Evolutionary conservation across 1,140 invertebrate species (phyloP).

Genomic region (Papilio machaon): DNA sequence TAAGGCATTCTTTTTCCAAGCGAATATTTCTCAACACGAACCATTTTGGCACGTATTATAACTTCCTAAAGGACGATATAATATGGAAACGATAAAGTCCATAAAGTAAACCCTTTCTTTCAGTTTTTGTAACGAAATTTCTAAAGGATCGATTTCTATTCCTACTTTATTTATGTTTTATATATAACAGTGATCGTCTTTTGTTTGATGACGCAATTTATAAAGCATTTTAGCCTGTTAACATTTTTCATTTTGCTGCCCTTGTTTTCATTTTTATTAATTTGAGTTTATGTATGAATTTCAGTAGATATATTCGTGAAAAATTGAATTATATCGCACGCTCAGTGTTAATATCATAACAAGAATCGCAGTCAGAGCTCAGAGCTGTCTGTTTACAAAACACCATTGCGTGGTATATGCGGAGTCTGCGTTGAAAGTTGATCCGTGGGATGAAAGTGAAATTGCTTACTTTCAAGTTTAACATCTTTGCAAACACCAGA

Average conservation of each 20-base stretch:
- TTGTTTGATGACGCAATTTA: too few relatives aligned
- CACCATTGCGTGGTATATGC: slow-evolving; percentile 49
- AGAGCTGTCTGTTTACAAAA: slow-evolving; percentile 26
- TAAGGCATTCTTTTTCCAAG: too few relatives aligned
- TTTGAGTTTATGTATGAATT: neutral
- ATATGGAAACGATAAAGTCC: too few relatives aligned
- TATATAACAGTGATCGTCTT: too few relatives aligned
- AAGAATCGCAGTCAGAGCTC: neutral
- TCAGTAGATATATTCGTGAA: neutral
- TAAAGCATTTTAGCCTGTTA: neutral
- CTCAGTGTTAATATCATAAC: neutral
- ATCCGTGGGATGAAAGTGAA: slow-evolving; percentile 70
- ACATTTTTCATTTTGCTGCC: neutral
- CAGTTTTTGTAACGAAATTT: too few relatives aligned
- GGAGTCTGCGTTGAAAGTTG: slow-evolving; percentile 61
- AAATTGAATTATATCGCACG: neutral
- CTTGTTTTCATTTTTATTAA: neutral
- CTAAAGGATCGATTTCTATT: too few relatives aligned
- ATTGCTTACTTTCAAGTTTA: slow-evolving; percentile 56
- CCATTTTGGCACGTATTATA: too few relatives aligned
- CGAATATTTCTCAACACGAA: too few relatives aligned
- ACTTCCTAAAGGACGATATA: too few relatives aligned
- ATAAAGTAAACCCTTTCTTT: too few relatives aligned
- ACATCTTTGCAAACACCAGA: slow-evolving; percentile 49
- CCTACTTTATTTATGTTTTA: too few relatives aligned